A percentile compares a stretch with the other conserved stretches of the same genome.
phyloP scores from a whole-genome alignment of 2,113 vertebrate genomes.

The Pardalotus punctatus region DNA sequence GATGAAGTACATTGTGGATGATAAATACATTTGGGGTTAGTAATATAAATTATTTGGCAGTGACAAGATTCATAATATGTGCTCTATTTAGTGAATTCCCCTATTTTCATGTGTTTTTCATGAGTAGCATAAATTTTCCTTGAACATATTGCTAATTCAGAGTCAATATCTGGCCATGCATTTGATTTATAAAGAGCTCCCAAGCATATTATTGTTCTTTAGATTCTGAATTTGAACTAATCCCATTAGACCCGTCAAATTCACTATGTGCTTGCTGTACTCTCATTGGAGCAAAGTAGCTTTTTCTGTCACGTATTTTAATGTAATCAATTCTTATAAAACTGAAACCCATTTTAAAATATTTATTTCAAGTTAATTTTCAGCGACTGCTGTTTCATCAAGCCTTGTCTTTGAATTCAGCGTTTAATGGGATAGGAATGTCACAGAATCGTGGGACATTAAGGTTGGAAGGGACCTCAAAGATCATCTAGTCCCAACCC shows the following conservation, averaged over 20 bases:
- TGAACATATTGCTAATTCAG: background rate
- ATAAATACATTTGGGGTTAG: background rate
- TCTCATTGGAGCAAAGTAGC: background rate
- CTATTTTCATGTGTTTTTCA: background rate
- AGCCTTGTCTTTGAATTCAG: background rate
- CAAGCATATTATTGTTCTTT: background rate
- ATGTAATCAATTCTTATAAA: background rate
- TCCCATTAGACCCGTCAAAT: background rate
- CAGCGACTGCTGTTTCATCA: background rate
- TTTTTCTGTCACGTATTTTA: background rate
- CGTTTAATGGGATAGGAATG: background rate
- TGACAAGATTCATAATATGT: background rate
- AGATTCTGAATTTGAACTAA: background rate
- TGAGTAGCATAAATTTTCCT: background rate
- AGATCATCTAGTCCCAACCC: too few relatives aligned
- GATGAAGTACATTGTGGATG: background rate
- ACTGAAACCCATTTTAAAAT: background rate
- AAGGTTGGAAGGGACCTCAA: background rate
- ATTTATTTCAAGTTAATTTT: background rate
- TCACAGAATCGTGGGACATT: accelerated
- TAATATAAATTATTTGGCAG: background rate
- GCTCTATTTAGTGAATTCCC: background rate
- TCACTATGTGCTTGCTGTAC: background rate
- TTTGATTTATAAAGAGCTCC: background rate
- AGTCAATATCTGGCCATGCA: background rate